These are phyloP conservation scores for Stictocephala bisonia DNA, from an alignment of 2,888 invertebrate genomes.

Conservation along the genomic window DNA sequence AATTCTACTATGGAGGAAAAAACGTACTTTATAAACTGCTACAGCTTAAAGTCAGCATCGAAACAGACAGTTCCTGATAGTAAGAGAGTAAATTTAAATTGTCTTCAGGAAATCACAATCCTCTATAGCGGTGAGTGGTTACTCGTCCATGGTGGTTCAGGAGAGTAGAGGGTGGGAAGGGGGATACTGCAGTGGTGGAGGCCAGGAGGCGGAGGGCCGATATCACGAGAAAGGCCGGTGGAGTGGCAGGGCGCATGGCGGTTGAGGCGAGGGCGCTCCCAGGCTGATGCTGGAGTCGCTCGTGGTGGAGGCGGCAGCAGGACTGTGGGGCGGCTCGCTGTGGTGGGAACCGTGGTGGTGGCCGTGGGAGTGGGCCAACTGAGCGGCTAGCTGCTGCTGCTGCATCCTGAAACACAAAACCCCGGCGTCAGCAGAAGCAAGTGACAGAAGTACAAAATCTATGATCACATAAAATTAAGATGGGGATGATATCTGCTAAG, in stretches of 20 bases:
- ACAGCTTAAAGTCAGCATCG: too few relatives aligned
- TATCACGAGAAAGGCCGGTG: conserved; percentile 61
- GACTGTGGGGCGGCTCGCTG: conserved; percentile 56
- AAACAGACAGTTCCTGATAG: too few relatives aligned
- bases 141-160: neutral
- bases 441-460: neutral
- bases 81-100: too few relatives aligned
- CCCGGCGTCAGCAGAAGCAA: neutral
- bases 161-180: neutral
- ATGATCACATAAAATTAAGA: neutral
- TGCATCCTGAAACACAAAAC: conserved; percentile 60
- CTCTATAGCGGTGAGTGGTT: too few relatives aligned
- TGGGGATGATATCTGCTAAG: neutral
- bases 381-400: conserved; percentile 62
- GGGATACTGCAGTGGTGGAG: neutral
- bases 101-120: too few relatives aligned
- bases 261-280: conserved; percentile 60
- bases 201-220: conserved; percentile 52
- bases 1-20: too few relatives aligned
- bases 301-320: conserved; percentile 58
- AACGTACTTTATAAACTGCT: too few relatives aligned
- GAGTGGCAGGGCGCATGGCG: conserved; percentile 52
- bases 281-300: conserved; percentile 60
- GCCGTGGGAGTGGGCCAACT: conserved; percentile 59
- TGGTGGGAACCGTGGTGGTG: conserved; percentile 54